phyloP scores from a whole-genome alignment of 1,140 invertebrate species.

The Gryon sp. region DNA sequence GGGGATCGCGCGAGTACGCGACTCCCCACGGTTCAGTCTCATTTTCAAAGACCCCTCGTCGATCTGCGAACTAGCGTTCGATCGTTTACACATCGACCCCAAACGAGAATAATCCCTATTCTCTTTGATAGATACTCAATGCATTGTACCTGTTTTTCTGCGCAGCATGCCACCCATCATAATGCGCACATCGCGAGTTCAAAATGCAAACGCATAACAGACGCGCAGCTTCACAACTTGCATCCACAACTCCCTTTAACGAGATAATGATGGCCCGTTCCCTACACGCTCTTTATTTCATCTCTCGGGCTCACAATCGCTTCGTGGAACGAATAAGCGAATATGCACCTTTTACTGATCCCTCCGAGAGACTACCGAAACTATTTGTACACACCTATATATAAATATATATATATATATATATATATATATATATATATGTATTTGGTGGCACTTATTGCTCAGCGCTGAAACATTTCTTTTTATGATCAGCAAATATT shows the following conservation, averaged over 20 bases:
- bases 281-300: constrained; percentile 62
- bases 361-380: constrained; percentile 55
- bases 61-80: constrained; percentile 60
- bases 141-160: constrained; percentile 46
- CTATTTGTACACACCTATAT: constrained; percentile 18
- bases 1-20: constrained; percentile 36
- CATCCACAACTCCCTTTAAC: constrained; percentile 60
- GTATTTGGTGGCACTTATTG: constrained; percentile 11
- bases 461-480: constrained; percentile 14
- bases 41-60: constrained; percentile 50
- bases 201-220: constrained; percentile 50
- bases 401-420: too few relatives aligned
- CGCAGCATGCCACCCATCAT: constrained; percentile 45
- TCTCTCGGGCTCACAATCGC: constrained; percentile 55
- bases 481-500: constrained; percentile 23
- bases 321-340: constrained; percentile 66
- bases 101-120: constrained; percentile 49
- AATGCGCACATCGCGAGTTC: constrained; percentile 39
- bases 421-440: too few relatives aligned
- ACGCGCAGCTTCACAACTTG: constrained; percentile 16
- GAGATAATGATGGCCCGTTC: constrained; percentile 63
- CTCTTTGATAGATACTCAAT: constrained; percentile 56
- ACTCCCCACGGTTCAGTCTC: constrained; percentile 49
- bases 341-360: constrained; percentile 48
- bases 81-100: constrained; percentile 47